Evolutionary conservation across 1,140 invertebrate species (phyloP), one percentile per base, ranked within the genome.

Genomic region (Drosophila quadrilineata): DNA sequence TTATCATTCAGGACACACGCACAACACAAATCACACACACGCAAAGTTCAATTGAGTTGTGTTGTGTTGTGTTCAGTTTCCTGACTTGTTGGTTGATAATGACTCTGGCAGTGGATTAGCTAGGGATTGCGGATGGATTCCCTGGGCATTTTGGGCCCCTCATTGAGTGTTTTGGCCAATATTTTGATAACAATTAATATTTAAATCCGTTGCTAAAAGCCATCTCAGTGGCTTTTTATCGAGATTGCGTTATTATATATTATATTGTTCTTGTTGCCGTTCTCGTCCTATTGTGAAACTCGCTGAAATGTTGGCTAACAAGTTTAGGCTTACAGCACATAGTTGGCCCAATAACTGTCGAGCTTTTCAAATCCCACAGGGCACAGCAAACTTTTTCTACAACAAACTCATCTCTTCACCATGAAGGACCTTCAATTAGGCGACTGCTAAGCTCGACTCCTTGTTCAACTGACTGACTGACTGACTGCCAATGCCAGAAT

Each of bases 161-260:
- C 59, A 70, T 68, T 72, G 65, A 70, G 71, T 80, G 75, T 41
- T n/a, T n/a, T 40, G 59, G 31, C 67, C 41, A 57, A n/a, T n/a
- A n/a, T 82, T 75, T 63, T 75, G 67, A 80, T 82, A 71, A 75
- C 82, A 82, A 75, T 82, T 82, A 80, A 71, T 80, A 71, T 67
- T 64, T 75, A 68, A 71, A 73, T 72, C 74, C 75, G 35, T 38
- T 63, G 66, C 54, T 31, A 50, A 72, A 77, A 68, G 73, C 64
- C 74, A 60, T 68, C 64, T 43, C 54, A 52, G 63, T 48, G 35
- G 17, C 19, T 29, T 22, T 52, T 53, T n/a, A n/a, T n/a, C n/a
- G n/a, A n/a, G n/a, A n/a, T n/a, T n/a, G n/a, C n/a, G n/a, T n/a
- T n/a, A n/a, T n/a, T n/a, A n/a, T n/a, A n/a, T n/a, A n/a, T n/a